Evolutionary conservation across 1,140 invertebrate genomes (phyloP).

Genomic region (Papilio polyxenes): DNA sequence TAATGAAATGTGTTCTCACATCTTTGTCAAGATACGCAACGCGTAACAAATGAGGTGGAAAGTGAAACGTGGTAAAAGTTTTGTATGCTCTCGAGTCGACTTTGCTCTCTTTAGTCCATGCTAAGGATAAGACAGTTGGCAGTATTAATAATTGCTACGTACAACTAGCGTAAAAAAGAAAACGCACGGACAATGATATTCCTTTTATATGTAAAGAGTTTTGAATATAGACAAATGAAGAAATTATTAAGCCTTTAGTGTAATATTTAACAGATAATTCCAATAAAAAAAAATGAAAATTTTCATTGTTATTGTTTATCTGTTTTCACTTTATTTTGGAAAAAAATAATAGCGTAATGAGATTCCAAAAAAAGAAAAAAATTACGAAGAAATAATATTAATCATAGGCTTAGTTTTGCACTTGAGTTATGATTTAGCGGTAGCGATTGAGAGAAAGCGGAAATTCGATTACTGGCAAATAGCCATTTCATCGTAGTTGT

Average conservation of each 20-base stretch:
- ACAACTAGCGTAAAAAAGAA: not conserved
- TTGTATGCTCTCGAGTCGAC: slow-evolving; percentile 16
- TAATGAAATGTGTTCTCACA: slow-evolving; percentile 35
- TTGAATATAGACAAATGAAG: no score
- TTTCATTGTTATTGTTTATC: no score
- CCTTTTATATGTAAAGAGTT: no score
- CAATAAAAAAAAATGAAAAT: no score
- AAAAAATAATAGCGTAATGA: no score
- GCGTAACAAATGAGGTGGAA: slow-evolving; percentile 38
- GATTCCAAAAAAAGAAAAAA: not conserved
- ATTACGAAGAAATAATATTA: not conserved
- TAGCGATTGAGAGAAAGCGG: slow-evolving; percentile 24
- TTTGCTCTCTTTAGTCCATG: slow-evolving; percentile 19
- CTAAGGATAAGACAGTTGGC: slow-evolving; percentile 25
- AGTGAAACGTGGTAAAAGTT: slow-evolving; percentile 38
- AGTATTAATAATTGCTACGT: slow-evolving; percentile 7
- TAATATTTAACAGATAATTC: no score
- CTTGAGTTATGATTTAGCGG: not conserved
- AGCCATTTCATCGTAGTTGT: slow-evolving; percentile 1
- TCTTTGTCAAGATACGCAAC: slow-evolving; percentile 36
- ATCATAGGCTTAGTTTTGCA: not conserved
- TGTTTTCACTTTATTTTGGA: no score
- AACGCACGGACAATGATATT: not conserved
- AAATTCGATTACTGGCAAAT: slow-evolving; percentile 17
- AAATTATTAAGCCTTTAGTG: no score